Percentiles rank a stretch among this genome's conserved stretches.
Conservation (phyloP, 1,140 invertebrate species). For the Rhizoglyphus robini region DNA sequence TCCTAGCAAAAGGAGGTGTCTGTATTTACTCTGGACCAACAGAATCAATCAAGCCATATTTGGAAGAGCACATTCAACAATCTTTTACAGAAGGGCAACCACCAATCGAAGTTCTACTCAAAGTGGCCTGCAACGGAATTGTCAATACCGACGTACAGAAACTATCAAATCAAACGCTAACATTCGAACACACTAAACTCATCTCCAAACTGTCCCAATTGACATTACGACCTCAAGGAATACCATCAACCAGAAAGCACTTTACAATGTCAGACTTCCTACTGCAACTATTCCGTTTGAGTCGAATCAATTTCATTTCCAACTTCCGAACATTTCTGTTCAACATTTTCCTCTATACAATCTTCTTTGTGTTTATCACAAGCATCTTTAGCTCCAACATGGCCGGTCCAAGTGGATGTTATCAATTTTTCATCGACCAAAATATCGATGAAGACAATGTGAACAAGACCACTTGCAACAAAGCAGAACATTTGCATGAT, state of each 20-base stretch:
- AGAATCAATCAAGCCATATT: conserved; percentile 8
- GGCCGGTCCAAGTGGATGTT: not conserved
- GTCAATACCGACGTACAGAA: not conserved
- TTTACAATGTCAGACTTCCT: not conserved
- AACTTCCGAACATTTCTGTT: not conserved
- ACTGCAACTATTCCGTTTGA: not conserved
- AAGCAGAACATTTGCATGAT: not conserved
- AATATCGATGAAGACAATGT: not conserved
- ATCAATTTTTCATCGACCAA: no score
- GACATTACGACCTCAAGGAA: not conserved
- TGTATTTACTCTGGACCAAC: conserved; percentile 29
- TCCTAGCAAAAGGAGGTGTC: conserved; percentile 24
- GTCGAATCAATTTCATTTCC: not conserved
- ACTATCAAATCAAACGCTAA: not conserved
- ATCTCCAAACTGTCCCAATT: not conserved
- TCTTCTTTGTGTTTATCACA: not conserved
- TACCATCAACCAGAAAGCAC: not conserved
- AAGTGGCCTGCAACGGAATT: not conserved
- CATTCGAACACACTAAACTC: not conserved
- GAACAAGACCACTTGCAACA: not conserved
- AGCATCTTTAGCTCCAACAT: not conserved
- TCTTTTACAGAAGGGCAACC: not conserved
- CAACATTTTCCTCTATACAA: not conserved
- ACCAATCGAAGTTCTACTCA: not conserved
- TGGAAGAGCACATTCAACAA: not conserved